Evolutionary conservation across 1,140 invertebrate species (phyloP), one percentile per base, ranked within the genome.

Genomic region (Chrysomallon squamiferum): DNA sequence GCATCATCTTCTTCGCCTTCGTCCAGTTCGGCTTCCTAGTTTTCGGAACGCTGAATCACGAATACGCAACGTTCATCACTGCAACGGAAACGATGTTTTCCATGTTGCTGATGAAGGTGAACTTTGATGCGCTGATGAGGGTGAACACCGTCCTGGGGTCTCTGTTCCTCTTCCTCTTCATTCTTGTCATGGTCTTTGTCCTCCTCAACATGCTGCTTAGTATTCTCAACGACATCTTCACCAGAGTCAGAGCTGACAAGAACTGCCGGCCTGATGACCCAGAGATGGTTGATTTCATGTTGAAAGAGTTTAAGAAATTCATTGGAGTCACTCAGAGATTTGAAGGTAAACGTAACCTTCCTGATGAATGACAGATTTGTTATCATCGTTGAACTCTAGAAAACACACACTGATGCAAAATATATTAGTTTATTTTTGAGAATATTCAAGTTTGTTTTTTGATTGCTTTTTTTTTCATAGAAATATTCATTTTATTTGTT

Each of bases 241-340:
- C 71, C 5, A 57, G 75, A 60, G 80, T 84, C 15, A 74, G 82
- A 45, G 47, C 71, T 11, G 78, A 84, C 52, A 60, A 74, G 9
- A 59, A 62, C 5, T 75, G 64, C 4, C 73, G 79, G 43, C 69
- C 74, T 3, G 81, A 79, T 50, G 84, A 84, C 25, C 78, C 80
- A 38, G 74, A 81, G 50, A 74, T 85, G 63, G 66, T 83, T 18
- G 71, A 73, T 18, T 85, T 81, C 61, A 69, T 85, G 13, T 58
- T 78, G 20, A 58, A 66, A 11, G 67, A 76, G 6, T 60, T 85
- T n/a, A 74, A 75, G 50, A 30, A 47, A 41, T 27, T 70, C 2
- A 63, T 70, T 43, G 58, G 58, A 27, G 7, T 38, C 0, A 22
- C 58, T 25, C 32, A 35, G 15, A 13, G 20, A 25, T 43, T 11